Conservation (phyloP, 2,888 invertebrate species). For the Enchytraeus crypticus region DNA sequence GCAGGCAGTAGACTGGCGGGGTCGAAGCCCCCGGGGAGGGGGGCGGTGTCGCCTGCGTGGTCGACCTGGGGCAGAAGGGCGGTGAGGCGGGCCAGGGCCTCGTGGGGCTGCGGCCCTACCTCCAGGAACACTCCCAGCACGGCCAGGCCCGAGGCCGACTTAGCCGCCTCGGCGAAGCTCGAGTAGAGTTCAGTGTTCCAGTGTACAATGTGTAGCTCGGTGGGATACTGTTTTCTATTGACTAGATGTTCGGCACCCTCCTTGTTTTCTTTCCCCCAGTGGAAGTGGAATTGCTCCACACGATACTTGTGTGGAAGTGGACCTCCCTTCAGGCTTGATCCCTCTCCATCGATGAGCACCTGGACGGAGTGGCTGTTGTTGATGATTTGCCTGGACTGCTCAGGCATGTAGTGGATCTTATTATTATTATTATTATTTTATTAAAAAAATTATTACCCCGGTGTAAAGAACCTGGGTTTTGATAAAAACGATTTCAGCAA, state of each 20-base stretch:
- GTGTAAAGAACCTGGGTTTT: no score
- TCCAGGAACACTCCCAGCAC: conserved; percentile 79
- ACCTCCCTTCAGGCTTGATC: conserved; percentile 10
- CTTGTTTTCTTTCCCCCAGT: conserved; percentile 12
- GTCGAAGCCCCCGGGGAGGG: conserved; percentile 60
- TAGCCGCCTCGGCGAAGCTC: conserved; percentile 73
- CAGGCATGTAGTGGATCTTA: conserved; percentile 53
- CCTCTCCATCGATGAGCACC: conserved; percentile 15
- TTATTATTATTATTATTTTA: no score
- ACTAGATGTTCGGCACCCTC: conserved; percentile 13
- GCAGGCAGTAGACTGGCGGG: conserved; percentile 66
- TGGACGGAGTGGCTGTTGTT: conserved; percentile 70
- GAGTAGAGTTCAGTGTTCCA: conserved; percentile 81
- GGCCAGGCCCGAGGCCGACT: conserved; percentile 75
- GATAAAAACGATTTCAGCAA: no score
- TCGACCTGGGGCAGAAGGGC: conserved; percentile 48
- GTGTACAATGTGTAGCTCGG: conserved; percentile 77
- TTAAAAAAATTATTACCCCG: no score
- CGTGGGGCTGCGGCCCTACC: conserved; percentile 56
- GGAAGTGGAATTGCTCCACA: conserved; percentile 15
- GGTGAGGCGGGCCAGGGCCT: conserved; percentile 68
- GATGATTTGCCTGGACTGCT: conserved; percentile 56
- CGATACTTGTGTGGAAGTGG: conserved; percentile 5
- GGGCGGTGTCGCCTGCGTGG: conserved; percentile 63
- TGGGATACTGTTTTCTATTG: conserved; percentile 8